Base-by-base conservation (phyloP, 37 sponge, comb jelly and placozoan species). In the Amphimedon queenslandica region DNA sequence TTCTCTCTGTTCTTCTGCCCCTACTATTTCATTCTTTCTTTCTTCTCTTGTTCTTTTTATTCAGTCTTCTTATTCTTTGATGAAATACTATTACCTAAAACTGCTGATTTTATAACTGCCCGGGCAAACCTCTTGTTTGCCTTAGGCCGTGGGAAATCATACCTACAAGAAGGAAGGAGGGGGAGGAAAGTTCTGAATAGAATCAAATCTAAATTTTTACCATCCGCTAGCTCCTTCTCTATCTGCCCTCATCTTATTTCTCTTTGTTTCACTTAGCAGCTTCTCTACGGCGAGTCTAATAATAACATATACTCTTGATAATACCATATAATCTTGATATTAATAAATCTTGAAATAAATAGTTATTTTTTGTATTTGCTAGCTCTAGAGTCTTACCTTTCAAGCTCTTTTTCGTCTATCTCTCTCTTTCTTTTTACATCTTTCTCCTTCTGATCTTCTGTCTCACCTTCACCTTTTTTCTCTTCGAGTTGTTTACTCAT, bases 161-260 rank as follows among this genome's bases (percentile, higher is more conserved):
- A 18, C 53, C 53, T 47, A 13, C 13, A n/a, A n/a, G n/a, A n/a
- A n/a, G n/a, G n/a, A n/a, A n/a, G n/a, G n/a, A n/a, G n/a, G n/a
- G n/a, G n/a, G n/a, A n/a, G n/a, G n/a, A n/a, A n/a, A n/a, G n/a
- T n/a, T n/a, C n/a, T n/a, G n/a, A n/a, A n/a, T n/a, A n/a, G n/a
- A n/a, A n/a, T n/a, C n/a, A n/a, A n/a, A n/a, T n/a, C n/a, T n/a
- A 47, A 18, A 18, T 18, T 23, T 36, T 66, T 66, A 66, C 68
- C 68, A 66, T 28, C 68, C 68, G 6, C 35, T 34, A 27, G 68
- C 39, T 10, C 68, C 68, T 11, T 33, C 37, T 66, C 68, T 66
- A 31, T 66, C 68, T 4, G 68, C 68, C 31, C 68, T 34, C 8
- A 37, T 25, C 8, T 66, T 66, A 6, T 34, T 37, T 33, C 68